Evolutionary conservation across 64 coral and sea anemone genomes (phyloP).

Genomic region (Stichodactyla helianthus): DNA sequence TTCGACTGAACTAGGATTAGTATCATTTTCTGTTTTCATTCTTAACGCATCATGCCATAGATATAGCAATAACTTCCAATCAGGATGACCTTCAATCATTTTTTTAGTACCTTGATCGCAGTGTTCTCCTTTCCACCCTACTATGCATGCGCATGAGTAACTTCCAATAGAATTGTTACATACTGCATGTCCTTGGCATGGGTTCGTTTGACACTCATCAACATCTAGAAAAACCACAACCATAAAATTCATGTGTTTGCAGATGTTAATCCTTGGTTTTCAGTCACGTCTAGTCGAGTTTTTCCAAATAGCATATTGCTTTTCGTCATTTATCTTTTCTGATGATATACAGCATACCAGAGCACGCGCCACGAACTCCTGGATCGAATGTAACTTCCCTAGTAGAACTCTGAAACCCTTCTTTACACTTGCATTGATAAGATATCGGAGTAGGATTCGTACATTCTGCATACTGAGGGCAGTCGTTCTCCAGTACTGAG

Average conservation of each 20-base stretch:
- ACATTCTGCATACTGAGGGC: neutral
- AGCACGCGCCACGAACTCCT: neutral
- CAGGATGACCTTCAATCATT: too few species aligned
- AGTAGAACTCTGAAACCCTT: neutral
- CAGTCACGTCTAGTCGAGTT: too few species aligned
- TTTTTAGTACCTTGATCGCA: slow-evolving; percentile 30
- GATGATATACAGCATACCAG: neutral
- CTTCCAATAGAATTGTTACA: slow-evolving; percentile 3
- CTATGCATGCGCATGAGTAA: slow-evolving; percentile 5
- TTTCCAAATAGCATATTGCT: too few species aligned
- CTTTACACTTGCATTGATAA: neutral
- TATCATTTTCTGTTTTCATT: too few species aligned
- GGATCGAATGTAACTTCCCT: neutral
- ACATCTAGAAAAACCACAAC: neutral
- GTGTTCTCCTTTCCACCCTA: neutral
- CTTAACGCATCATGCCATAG: too few species aligned
- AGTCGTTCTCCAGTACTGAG: neutral
- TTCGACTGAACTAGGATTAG: too few species aligned
- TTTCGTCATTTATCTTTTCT: too few species aligned
- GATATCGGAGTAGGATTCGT: neutral
- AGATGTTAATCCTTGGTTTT: too few species aligned
- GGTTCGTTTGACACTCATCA: neutral
- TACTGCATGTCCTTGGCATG: neutral
- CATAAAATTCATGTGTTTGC: too few species aligned
- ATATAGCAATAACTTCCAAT: too few species aligned